Conservation (phyloP, 1,140 invertebrate genomes). For the Drosophila auraria region DNA sequence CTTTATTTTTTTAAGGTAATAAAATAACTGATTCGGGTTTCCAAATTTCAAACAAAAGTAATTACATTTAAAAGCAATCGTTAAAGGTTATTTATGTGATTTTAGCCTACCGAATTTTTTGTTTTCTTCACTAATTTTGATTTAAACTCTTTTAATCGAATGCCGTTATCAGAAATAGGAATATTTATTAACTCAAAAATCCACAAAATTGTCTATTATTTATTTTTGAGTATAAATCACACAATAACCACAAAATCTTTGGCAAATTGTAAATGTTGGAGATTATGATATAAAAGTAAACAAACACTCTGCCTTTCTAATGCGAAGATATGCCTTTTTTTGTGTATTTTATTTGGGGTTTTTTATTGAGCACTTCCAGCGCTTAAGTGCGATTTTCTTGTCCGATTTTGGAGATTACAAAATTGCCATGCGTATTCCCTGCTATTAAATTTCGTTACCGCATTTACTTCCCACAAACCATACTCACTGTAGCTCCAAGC, state of each 20-base stretch:
- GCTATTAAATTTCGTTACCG: conserved; percentile 31
- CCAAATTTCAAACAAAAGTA: neutral
- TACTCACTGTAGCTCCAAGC: conserved; percentile 35
- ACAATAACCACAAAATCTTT: neutral
- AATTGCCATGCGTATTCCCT: conserved; percentile 17
- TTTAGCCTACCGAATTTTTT: neutral
- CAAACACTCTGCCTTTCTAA: conserved; percentile 4
- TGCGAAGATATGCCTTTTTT: neutral
- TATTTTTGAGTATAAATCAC: neutral
- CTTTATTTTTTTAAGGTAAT: neutral
- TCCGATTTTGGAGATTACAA: neutral
- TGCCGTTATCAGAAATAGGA: neutral
- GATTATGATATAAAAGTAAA: neutral
- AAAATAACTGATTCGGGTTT: neutral
- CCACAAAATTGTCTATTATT: neutral
- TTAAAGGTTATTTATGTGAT: neutral
- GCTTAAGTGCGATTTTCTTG: conserved; percentile 1
- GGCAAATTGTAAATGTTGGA: too few species aligned
- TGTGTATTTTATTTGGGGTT: neutral
- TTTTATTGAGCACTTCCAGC: neutral
- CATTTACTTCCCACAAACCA: conserved; percentile 16
- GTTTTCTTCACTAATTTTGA: neutral
- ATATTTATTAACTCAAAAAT: neutral
- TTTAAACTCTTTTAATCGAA: neutral
- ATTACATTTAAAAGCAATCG: neutral